Evolutionary conservation across 2,797 vertebrate genomes (phyloP), one percentile per base, ranked within the genome.

Genomic region (Percopsis omiscomaycus): DNA sequence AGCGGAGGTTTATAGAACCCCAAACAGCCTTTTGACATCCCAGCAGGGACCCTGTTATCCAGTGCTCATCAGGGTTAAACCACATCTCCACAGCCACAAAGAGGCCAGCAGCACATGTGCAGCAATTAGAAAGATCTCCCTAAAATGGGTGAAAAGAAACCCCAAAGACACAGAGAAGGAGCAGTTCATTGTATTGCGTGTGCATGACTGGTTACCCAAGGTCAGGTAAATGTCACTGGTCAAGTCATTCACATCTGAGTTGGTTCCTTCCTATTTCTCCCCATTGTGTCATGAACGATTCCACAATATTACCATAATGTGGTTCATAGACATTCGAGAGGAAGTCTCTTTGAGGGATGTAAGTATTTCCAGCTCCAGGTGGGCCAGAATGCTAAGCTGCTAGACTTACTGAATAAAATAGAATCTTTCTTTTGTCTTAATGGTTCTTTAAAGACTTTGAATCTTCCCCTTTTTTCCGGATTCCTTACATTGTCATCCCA

Each of bases 1-100:
- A 71, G 64, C 63, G 64, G 79, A 85, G 79, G 84, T 86, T 81
- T 22, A 84, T 83, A 71, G 73, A 59, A 77, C 74, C 75, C 69
- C 30, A 71, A 15, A 14, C 74, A 44, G 74, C 79, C 78, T 74
- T 88, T 83, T 87, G 83, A 89, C 87, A 78, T 83, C 81, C 59
- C 82, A 78, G 75, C 71, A 56, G 84, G 85, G 67, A 77, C 64
- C 74, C 86, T 86, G 86, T 88, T 86, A 90, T 89, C 84, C 84
- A 82, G 77, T 64, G 79, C 73, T 89, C 30, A 55, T 83, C 80
- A 75, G 68, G 64, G 74, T 69, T 89, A 85, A 89, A 87, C 85
- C 75, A 73, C 9, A 62, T 65, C 44, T 83, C 69, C 77, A 59
- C 58, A 68, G 57, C 53, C 64, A 74, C 75, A 84, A 79, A 82